Conservation (phyloP, 30 jellyfish, hydroid and myxozoan species). For the Nemopilema nomurai region DNA sequence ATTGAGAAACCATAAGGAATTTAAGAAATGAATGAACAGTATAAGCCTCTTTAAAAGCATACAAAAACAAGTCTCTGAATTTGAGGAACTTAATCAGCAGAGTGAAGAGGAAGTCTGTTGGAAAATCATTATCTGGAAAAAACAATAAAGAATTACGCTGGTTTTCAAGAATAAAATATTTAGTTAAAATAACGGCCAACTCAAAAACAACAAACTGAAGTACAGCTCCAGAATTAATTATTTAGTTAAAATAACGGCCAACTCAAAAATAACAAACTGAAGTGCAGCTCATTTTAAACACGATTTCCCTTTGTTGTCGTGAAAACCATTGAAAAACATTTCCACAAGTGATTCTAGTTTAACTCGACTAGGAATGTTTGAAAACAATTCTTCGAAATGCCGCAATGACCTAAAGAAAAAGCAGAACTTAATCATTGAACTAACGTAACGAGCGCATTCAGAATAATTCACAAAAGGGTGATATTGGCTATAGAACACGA, state of each 20-base stretch:
- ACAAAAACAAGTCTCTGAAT: not conserved
- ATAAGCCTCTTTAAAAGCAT: not conserved
- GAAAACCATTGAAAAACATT: too few species aligned
- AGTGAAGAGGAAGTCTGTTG: not conserved
- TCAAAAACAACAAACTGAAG: not conserved
- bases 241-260: not conserved
- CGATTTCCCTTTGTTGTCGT: too few species aligned
- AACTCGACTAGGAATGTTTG: too few species aligned
- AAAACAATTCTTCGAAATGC: too few species aligned
- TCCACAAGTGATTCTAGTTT: too few species aligned
- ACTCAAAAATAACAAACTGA: not conserved
- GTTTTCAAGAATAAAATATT: not conserved
- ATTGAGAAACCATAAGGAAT: not conserved
- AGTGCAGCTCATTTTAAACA: too few species aligned
- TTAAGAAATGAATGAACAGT: not conserved
- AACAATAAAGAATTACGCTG: not conserved
- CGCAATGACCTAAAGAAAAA: too few species aligned
- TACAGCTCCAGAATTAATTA: not conserved
- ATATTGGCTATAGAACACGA: too few species aligned
- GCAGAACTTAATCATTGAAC: too few species aligned
- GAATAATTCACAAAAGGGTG: too few species aligned
- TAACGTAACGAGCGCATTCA: too few species aligned
- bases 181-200: not conserved
- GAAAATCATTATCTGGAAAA: not conserved
- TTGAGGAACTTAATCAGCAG: not conserved